Conservation (phyloP, 1,140 invertebrate species). For the Nasonia longicornis region DNA sequence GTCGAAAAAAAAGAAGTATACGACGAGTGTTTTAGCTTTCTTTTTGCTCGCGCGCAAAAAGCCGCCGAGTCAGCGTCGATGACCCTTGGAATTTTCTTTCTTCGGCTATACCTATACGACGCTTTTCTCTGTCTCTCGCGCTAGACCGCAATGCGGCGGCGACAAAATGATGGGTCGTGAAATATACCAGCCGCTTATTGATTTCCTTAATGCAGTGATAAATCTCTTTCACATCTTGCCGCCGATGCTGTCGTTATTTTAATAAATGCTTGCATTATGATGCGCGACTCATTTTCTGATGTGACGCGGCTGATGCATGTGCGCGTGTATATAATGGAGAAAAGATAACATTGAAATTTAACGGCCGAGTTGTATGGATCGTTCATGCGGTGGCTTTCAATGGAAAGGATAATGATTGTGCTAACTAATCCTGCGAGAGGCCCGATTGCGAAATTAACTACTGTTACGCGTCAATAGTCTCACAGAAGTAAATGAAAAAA, state of each 20-base stretch:
- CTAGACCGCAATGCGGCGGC: conserved; percentile 1
- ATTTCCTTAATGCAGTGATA: conserved; percentile 39
- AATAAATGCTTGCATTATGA: conserved; percentile 40
- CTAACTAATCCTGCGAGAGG: conserved; percentile 15
- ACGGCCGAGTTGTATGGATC: conserved; percentile 9
- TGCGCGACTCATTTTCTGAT: conserved; percentile 14
- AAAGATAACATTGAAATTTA: conserved; percentile 37
- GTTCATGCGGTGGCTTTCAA: background rate
- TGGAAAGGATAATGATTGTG: conserved; percentile 7
- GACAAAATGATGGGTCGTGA: conserved; percentile 47
- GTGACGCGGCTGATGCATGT: background rate
- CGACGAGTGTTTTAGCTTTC: conserved; percentile 27
- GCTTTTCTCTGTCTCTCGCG: background rate
- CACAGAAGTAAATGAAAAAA: no score
- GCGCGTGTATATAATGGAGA: background rate
- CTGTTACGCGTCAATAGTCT: no score
- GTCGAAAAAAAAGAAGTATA: background rate
- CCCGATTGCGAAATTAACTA: no score
- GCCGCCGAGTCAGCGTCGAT: conserved; percentile 34
- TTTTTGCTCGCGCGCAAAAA: conserved; percentile 25
- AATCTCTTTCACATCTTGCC: conserved; percentile 27
- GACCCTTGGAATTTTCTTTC: conserved; percentile 39
- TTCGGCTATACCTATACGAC: background rate
- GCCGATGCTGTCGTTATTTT: conserved; percentile 33
- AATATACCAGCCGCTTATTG: conserved; percentile 35